A percentile compares a stretch with the other conserved stretches of the same genome.
Conservation (phyloP, 1,140 invertebrate species). For the Caenorhabditis tropicalis region DNA sequence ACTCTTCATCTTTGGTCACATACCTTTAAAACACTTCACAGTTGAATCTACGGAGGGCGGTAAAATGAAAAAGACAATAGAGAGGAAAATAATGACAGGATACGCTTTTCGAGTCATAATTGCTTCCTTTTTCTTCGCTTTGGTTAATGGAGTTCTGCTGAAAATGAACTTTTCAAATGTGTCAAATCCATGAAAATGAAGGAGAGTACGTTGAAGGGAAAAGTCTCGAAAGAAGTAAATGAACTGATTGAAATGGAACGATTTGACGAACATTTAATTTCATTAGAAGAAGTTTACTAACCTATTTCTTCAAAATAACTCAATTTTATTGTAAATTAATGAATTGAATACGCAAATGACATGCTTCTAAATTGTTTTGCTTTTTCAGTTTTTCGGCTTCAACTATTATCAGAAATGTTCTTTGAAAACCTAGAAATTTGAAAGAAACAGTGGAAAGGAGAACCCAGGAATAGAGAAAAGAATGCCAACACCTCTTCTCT, state of each 20-base stretch:
- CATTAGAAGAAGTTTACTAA: no score
- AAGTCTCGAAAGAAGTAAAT: background rate
- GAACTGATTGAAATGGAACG: background rate
- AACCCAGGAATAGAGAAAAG: constrained; percentile 17
- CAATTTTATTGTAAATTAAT: no score
- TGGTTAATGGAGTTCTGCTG: background rate
- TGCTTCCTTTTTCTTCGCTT: background rate
- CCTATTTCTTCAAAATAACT: no score
- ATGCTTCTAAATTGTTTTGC: no score
- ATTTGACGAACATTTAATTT: no score
- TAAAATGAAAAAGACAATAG: background rate
- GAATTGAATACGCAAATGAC: no score
- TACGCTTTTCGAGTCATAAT: constrained; percentile 9
- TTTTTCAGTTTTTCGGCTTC: no score
- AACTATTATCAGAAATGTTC: no score
- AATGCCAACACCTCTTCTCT: background rate
- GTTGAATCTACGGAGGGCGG: background rate
- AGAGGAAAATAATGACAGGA: constrained; percentile 32
- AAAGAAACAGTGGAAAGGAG: no score
- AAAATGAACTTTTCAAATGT: background rate
- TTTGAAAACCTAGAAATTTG: no score
- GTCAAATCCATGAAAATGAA: background rate
- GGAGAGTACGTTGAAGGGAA: no score
- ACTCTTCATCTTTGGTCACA: background rate
- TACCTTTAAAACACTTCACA: constrained; percentile 35